These are phyloP conservation scores for Muraenolepis orangiensis DNA, from an alignment of 2,797 vertebrate species.

Conservation along the genomic window DNA sequence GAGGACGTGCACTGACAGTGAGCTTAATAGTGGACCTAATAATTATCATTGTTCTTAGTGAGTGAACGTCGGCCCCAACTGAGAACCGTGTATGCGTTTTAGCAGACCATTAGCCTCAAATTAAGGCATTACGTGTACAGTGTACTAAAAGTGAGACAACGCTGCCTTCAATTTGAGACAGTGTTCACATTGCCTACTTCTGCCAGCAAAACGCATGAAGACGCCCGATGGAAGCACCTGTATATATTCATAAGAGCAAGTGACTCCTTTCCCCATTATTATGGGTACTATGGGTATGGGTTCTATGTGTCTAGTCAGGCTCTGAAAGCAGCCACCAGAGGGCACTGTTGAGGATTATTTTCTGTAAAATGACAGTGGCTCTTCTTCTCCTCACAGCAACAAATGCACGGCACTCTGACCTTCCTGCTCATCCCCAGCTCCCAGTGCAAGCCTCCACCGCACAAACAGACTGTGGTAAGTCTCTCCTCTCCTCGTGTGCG, in stretches of 20 bases:
- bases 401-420: conserved; percentile 93
- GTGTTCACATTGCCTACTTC: background rate
- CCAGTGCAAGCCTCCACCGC: conserved; percentile 80
- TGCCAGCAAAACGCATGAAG: background rate
- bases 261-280: background rate
- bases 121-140: background rate
- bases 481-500: conserved; percentile 28
- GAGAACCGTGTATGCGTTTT: background rate
- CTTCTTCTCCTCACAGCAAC: conserved; percentile 75
- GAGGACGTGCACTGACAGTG: background rate
- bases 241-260: background rate
- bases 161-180: background rate
- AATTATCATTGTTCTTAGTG: background rate
- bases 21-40: background rate
- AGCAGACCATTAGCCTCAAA: background rate
- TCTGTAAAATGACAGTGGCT: too few species aligned
- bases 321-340: background rate
- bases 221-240: background rate
- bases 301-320: background rate
- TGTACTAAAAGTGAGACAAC: background rate
- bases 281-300: background rate
- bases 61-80: background rate
- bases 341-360: background rate
- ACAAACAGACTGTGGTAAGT: conserved; percentile 91
- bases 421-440: conserved; percentile 93